Percentiles rank a stretch among this genome's conserved stretches.
phyloP scores from a whole-genome alignment of 2,113 vertebrate genomes.

The Suricata suricatta region DNA sequence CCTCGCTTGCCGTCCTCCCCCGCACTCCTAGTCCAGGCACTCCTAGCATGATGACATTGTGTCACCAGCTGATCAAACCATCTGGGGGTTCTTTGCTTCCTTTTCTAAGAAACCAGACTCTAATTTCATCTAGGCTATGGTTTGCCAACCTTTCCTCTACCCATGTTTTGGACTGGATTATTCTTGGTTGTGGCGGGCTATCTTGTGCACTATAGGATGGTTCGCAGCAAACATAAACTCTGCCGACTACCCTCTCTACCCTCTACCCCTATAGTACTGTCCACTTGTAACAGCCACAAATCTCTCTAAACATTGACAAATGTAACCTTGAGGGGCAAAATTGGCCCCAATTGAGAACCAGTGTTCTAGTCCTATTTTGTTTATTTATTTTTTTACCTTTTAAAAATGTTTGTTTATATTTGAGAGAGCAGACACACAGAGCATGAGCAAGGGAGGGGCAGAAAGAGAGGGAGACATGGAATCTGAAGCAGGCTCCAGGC shows the following conservation, averaged over 20 bases:
- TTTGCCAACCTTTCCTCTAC: neutral
- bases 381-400: neutral
- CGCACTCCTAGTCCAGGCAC: neutral
- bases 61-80: neutral
- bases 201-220: neutral
- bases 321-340: neutral
- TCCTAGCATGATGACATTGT: neutral
- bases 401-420: too few relatives aligned
- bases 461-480: too few relatives aligned
- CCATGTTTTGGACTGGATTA: neutral
- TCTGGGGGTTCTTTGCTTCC: neutral
- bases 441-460: too few relatives aligned
- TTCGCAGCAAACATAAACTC: neutral
- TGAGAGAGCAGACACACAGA: too few relatives aligned
- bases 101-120: neutral
- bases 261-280: neutral
- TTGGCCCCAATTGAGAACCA: neutral
- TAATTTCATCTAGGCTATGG: neutral
- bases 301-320: neutral
- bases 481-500: too few relatives aligned
- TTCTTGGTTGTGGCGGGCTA: neutral
- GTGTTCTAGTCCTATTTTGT: neutral
- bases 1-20: neutral
- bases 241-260: neutral
- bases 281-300: neutral